phyloP scores from a whole-genome alignment of 2,113 vertebrate genomes.

The Ochotona curzoniae region DNA sequence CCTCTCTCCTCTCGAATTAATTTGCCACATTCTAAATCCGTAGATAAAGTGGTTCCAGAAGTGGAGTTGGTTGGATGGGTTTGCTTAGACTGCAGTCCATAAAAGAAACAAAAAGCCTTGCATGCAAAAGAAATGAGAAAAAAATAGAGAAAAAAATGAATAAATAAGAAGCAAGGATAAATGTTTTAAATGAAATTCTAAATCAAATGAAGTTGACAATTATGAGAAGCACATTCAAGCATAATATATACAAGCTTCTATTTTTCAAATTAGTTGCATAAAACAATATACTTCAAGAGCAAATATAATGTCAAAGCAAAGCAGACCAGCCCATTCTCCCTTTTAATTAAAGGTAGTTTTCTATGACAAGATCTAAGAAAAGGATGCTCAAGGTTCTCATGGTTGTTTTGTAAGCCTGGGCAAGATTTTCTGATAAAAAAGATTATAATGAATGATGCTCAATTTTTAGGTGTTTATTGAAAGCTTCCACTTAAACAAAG shows the following conservation, averaged over 20 bases:
- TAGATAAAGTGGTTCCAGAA: slow-evolving; percentile 94
- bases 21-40: slow-evolving; percentile 96
- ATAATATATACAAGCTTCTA: slow-evolving; percentile 70
- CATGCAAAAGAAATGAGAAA: slow-evolving; percentile 84
- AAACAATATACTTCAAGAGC: slow-evolving; percentile 56
- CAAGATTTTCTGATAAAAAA: background rate
- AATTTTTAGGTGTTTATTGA: background rate
- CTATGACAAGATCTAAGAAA: background rate
- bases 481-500: background rate
- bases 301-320: slow-evolving; percentile 47
- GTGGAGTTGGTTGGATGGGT: slow-evolving; percentile 93
- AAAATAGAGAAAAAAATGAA: slow-evolving; percentile 64
- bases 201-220: slow-evolving; percentile 51
- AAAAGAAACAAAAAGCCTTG: slow-evolving; percentile 99
- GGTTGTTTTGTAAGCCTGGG: background rate
- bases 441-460: background rate
- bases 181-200: slow-evolving; percentile 48
- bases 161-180: slow-evolving; percentile 66
- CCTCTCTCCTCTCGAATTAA: slow-evolving; percentile 92
- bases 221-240: slow-evolving; percentile 71
- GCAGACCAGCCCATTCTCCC: background rate
- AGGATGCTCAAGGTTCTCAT: background rate
- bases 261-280: slow-evolving; percentile 74
- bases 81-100: slow-evolving; percentile 93
- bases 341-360: slow-evolving; percentile 42